Evolutionary conservation across 2,888 invertebrate species (phyloP), one percentile per base, ranked within the genome.

Genomic region (Synanthedon andrenaeformis): DNA sequence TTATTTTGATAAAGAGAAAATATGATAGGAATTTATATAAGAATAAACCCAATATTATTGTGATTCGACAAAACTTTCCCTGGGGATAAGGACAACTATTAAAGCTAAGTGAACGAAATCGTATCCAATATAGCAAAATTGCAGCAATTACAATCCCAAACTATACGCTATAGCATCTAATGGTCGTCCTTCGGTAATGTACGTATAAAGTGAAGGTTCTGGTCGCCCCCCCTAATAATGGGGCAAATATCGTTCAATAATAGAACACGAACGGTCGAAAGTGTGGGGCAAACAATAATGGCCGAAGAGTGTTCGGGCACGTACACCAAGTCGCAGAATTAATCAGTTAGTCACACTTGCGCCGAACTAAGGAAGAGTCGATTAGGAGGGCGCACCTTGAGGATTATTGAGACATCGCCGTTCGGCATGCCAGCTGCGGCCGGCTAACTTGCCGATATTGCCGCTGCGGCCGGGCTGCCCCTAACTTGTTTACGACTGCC

Each of bases 301-400:
- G 70, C 65, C 63, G 65, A 70, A 72, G 72, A 74, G 74, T 67
- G 70, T 67, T 68, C 67, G 66, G 69, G 77, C 81, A 86, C 85
- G 85, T 84, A 78, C 79, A 67, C 56, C 59, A 65, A 77, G 72
- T 74, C 71, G 72, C 75, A 74, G 85, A 79, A 87, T 86, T 85
- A 86, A 87, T 87, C 86, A 86, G 87, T 85, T 84, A 84, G 82
- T 79, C 85, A 77, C 87, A 87, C 86, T 87, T 86, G 87, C 74
- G 83, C 72, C 78, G 76, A 74, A 81, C 70, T 76, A 75, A 80
- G 82, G 84, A 82, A 76, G 82, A 87, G 82, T 84, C 85, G 86
- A 86, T 87, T 86, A 85, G 83, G 78, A 78, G 79, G 82, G 82
- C 75, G 82, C 75, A 82, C 82, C 85, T 85, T 79, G 76, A 76